Conservation (phyloP, 2,113 vertebrate genomes). For the Lasiurus cinereus region DNA sequence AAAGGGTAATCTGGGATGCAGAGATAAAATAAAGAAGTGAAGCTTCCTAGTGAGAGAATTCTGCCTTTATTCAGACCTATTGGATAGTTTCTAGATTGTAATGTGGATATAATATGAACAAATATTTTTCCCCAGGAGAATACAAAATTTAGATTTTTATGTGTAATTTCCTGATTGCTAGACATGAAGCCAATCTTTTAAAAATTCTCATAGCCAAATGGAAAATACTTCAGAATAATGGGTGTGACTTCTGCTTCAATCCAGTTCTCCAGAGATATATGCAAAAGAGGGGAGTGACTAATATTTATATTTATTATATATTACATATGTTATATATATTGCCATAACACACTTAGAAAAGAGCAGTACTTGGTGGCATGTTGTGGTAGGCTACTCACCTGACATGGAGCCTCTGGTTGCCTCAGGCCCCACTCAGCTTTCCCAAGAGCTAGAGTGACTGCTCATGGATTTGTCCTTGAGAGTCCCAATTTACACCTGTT, state of each 20-base stretch:
- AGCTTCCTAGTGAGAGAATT: background rate
- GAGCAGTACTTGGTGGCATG: background rate
- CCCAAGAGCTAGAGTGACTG: background rate
- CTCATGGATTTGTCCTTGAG: background rate
- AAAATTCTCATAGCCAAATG: background rate
- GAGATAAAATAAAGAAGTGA: background rate
- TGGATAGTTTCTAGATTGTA: background rate
- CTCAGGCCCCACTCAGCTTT: background rate
- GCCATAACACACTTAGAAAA: background rate
- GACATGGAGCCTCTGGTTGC: background rate
- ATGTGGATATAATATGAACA: background rate
- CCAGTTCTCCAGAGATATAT: background rate
- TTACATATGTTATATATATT: background rate
- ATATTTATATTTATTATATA: background rate
- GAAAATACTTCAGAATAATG: background rate
- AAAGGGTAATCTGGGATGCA: background rate
- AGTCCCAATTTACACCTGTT: background rate
- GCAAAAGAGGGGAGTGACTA: background rate
- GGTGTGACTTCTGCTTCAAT: background rate
- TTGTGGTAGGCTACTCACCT: background rate
- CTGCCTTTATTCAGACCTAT: background rate
- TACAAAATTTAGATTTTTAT: background rate
- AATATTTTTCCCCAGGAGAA: background rate
- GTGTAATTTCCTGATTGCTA: background rate
- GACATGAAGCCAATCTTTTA: background rate